Evolutionary conservation across 1,140 invertebrate genomes (phyloP), one percentile per base, ranked within the genome.

Genomic region (Drosophila repletoides): DNA sequence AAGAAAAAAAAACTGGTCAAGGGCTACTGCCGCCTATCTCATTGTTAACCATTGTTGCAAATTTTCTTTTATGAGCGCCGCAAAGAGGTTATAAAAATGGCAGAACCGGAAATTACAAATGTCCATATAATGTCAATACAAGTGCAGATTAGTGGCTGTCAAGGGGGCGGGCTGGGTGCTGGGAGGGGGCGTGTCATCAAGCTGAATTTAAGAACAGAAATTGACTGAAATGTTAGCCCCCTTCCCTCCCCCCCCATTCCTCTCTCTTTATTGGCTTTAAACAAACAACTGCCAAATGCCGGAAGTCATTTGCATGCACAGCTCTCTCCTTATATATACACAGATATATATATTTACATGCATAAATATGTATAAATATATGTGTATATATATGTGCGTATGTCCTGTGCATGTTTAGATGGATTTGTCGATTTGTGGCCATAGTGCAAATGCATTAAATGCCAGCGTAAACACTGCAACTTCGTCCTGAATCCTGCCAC

Each of bases 71-170:
- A 79, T 84, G 71, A 68, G 69, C 75, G 61, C 24, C 58, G 63
- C 72, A 72, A n/a, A 65, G 69, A 64, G 75, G 75, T 79, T 77
- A 84, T 86, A 84, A 86, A 84, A 84, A 80, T 65, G 76, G 75
- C 80, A 75, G 72, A 59, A 73, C 80, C 80, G 80, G 80, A 86
- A 86, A 84, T 84, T 84, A 80, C 80, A 84, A 84, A 86, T 84
- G 80, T 84, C 80, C 80, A 86, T 79, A 80, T 84, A 84, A 84
- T 84, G 80, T 86, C 77, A 77, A 69, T 83, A 83, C 77, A 83
- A 79, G 77, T 84, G 71, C 67, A 80, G 80, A 86, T 86, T 84
- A 84, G 80, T 84, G 80, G 80, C 64, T 84, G 80, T 86, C 79
- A 72, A 2, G 2, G 4, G 19, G 36, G 31, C 4, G 5, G 26